A percentile compares a stretch with the other conserved stretches of the same genome.
Evolutionary conservation across 2,113 vertebrate species (phyloP).

Genomic region (Mormoops blainvillei): DNA sequence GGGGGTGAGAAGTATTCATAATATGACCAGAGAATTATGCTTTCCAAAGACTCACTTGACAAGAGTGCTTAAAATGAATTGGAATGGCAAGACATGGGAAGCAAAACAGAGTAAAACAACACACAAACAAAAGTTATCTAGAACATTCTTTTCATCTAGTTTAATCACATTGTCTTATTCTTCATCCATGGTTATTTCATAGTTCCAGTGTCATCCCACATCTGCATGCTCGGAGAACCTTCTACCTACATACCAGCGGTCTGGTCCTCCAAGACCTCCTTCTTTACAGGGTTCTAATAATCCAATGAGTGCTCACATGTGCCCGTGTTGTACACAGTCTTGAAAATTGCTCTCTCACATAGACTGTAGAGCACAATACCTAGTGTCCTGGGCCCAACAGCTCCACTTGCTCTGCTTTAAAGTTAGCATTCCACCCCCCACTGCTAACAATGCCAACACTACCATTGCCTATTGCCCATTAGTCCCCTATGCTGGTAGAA

Average conservation of each 20-base stretch:
- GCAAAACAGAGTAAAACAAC: neutral
- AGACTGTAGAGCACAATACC: neutral
- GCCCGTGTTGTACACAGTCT: neutral
- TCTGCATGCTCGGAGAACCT: neutral
- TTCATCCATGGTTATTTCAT: neutral
- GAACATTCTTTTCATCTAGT: neutral
- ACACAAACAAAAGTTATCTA: neutral
- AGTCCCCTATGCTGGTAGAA: neutral
- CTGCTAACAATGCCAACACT: neutral
- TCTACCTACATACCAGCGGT: neutral
- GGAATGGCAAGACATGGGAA: neutral
- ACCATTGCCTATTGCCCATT: neutral
- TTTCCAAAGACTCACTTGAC: neutral
- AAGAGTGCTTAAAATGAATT: neutral
- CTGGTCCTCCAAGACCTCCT: neutral
- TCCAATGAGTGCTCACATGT: neutral
- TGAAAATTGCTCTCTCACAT: neutral
- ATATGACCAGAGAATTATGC: neutral
- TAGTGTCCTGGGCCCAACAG: no score
- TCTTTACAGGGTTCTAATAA: neutral
- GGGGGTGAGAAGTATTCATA: neutral
- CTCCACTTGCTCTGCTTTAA: neutral
- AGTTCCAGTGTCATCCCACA: fast-evolving
- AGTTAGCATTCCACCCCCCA: fast-evolving
- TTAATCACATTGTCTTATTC: neutral